A percentile compares a stretch with the other conserved stretches of the same genome.
phyloP scores from a whole-genome alignment of 2,797 vertebrate species.

The Leptoclinus maculatus region DNA sequence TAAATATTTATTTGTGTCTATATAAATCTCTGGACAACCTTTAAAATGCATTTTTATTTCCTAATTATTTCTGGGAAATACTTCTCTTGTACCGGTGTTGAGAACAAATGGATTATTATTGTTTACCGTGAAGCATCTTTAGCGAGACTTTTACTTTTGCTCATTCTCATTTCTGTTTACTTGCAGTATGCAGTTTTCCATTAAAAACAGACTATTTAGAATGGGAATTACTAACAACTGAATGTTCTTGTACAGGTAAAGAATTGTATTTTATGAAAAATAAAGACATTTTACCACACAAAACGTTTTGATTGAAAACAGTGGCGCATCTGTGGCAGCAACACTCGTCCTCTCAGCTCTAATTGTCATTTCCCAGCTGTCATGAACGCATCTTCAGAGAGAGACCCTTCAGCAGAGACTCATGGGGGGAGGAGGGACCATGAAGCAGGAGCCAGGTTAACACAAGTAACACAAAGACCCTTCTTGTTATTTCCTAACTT shows the following conservation, averaged over 20 bases:
- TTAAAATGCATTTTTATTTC: neutral
- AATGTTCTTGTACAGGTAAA: neutral
- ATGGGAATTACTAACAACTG: neutral
- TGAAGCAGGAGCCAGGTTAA: conserved; percentile 85
- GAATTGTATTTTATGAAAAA: neutral
- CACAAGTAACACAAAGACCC: conserved; percentile 42
- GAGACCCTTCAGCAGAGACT: conserved; percentile 79
- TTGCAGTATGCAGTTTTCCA: neutral
- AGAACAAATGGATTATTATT: neutral
- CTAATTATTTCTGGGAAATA: neutral
- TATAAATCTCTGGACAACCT: conserved; percentile 37
- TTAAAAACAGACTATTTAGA: neutral
- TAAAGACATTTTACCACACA: neutral
- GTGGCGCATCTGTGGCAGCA: neutral
- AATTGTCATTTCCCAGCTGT: conserved; percentile 26
- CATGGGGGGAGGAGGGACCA: conserved; percentile 68
- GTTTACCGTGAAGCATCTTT: neutral
- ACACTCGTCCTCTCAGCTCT: neutral
- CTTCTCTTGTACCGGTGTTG: neutral
- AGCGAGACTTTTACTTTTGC: neutral
- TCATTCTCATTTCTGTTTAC: neutral
- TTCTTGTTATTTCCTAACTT: conserved; percentile 75
- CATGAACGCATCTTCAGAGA: conserved; percentile 61
- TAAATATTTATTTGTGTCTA: conserved; percentile 13
- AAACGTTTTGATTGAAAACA: neutral